These are phyloP conservation scores for Labia minor DNA, from an alignment of 2,888 invertebrate species.

Conservation along the genomic window DNA sequence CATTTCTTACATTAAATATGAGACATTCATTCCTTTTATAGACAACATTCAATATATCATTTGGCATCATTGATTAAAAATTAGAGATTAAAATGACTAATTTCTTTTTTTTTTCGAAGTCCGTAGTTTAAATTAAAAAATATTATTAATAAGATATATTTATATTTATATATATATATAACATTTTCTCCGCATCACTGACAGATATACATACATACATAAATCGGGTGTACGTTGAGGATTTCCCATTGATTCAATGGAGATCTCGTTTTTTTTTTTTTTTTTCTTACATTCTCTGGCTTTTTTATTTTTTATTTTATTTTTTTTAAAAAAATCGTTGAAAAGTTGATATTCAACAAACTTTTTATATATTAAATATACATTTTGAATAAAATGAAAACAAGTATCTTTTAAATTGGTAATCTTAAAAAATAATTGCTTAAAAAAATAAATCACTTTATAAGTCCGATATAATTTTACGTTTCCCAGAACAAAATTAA, in stretches of 20 bases:
- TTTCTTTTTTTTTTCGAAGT: constrained; percentile 2
- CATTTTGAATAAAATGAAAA: neutral
- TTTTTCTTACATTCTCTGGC: neutral
- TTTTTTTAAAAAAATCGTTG: constrained; percentile 13
- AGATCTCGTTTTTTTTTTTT: neutral
- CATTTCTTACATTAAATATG: neutral
- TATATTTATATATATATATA: neutral
- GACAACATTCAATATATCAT: constrained; percentile 3
- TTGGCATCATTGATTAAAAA: constrained; percentile 14
- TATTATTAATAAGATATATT: neutral
- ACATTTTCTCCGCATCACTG: neutral
- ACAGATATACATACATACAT: constrained; percentile 13
- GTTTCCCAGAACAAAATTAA: neutral
- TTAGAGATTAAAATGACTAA: constrained; percentile 8
- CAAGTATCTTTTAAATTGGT: neutral
- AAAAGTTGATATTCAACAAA: constrained; percentile 13
- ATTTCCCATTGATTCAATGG: constrained; percentile 4
- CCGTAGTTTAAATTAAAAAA: constrained; percentile 13
- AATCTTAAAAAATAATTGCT: neutral
- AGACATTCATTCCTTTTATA: constrained; percentile 9
- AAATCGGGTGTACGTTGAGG: constrained; percentile 6
- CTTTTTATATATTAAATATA: constrained; percentile 5
- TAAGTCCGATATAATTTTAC: neutral
- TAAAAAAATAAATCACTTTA: constrained; percentile 2
- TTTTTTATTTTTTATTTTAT: no score